Evolutionary conservation across 2,113 vertebrate species (phyloP).

Genomic region (Cinclus cinclus): DNA sequence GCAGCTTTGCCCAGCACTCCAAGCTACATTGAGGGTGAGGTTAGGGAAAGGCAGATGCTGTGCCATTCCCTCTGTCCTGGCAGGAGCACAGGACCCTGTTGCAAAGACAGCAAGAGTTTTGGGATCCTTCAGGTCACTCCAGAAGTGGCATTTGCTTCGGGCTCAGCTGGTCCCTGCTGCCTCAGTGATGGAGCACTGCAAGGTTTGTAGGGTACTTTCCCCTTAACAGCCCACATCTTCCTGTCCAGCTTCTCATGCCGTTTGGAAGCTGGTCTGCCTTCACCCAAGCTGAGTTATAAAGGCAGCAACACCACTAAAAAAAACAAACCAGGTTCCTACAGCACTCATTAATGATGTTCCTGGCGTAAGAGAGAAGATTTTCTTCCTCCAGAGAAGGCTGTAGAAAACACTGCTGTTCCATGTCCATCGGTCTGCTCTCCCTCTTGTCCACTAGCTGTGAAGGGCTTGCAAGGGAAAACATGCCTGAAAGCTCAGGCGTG

Average conservation of each 20-base stretch:
- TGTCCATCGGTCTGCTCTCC: neutral
- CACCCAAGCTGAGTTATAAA: neutral
- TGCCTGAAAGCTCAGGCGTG: neutral
- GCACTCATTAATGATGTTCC: neutral
- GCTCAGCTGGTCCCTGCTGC: neutral
- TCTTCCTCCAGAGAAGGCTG: neutral
- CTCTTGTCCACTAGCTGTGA: neutral
- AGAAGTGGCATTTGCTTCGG: neutral
- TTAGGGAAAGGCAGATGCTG: neutral
- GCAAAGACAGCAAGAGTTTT: neutral
- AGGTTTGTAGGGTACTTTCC: neutral
- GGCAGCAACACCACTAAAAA: neutral
- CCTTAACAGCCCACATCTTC: neutral
- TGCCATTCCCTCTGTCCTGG: neutral
- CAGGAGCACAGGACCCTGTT: neutral
- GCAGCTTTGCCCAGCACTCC: neutral
- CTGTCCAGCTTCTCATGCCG: neutral
- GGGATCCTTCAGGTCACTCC: neutral
- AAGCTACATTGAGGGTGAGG: accelerated
- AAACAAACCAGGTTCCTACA: neutral
- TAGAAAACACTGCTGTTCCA: neutral
- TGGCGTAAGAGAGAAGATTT: neutral
- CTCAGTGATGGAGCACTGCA: neutral
- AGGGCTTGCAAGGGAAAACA: neutral
- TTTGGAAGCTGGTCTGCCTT: neutral